Evolutionary conservation across 2,888 invertebrate species (phyloP), one percentile per base, ranked within the genome.

Genomic region (Cynaeus angustus): DNA sequence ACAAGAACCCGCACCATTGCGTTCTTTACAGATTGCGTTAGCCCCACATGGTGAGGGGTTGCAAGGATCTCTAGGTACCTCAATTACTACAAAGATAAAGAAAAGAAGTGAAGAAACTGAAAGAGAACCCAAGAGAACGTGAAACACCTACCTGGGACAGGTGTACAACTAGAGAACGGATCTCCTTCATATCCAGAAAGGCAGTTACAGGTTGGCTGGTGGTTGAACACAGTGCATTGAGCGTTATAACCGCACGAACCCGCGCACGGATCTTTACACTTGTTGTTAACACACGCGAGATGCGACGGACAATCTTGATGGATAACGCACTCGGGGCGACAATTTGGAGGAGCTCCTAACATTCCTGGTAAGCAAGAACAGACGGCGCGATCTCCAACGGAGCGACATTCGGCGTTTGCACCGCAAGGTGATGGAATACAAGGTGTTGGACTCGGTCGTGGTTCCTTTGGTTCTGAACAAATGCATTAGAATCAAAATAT

Each of bases 201-300:
- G 79, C 94, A 95, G 46, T 89, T 88, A 79, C 94, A 94, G 74
- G 91, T 88, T 0, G 94, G 93, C 74, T 90, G 90, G 84, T 94
- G 94, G 80, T 92, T 92, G 79, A 91, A 89, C 2, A 91, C 92
- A 5, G 85, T 87, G 78, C 94, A 94, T 66, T 91, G 88, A 0
- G 94, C 91, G 79, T 93, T 93, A 74, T 92, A 90, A 16, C 93
- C 93, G 78, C 93, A 93, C 3, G 92, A 91, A 21, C 92, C 93
- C 4, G 88, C 85, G 78, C 94, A 94, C 0, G 94, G 94, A 82
- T 94, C 91, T 71, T 89, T 87, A 80, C 95, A 95, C 75, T 90
- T 91, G 75, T 91, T 88, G 74, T 89, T 89, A 9, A 91, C 86
- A 80, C 94, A 95, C 13, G 93, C 91, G 16, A 92, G 87, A 71